Evolutionary conservation across 2,888 invertebrate genomes (phyloP), one percentile per base, ranked within the genome.

Genomic region (Lycophotia porphyrea): DNA sequence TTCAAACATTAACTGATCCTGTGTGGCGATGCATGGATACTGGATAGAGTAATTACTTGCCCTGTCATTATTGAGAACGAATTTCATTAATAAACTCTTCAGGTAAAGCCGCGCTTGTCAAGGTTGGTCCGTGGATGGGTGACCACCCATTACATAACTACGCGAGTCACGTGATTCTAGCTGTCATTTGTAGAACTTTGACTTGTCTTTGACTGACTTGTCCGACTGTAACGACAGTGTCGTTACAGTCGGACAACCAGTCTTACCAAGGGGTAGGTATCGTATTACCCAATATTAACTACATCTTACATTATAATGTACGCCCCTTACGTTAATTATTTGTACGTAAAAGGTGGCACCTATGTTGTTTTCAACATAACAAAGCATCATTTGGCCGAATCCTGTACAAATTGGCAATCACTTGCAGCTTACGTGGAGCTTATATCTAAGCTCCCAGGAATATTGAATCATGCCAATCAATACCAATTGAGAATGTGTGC

Each of bases 341-440:
- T 55, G 7, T 27, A 15, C 55, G 15, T 27, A 55, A 55, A 55
- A 27, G 2, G 0, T 15, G 1, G 55, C 7, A 1, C 3, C 8
- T 18, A 18, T 58, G 31, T 58, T 21, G 21, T 31, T 58, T 9
- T 21, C 21, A 58, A 58, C 18, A 58, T 9, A 58, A 58, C 60
- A 60, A 60, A 60, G 9, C 31, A 34, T 60, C 21, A 31, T 34
- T 58, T 60, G 60, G 21, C 15, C 0, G 1, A 39, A 63, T 24
- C 15, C n/a, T 63, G n/a, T 34, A 4, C 80, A 61, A 80, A 71
- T 77, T 80, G 80, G 36, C 63, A 80, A 77, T 77, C 71, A 80
- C 80, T 63, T 52, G n/a, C 15, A n/a, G 39, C 44, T 80, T 71
- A 78, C 47, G 21, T n/a, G 24, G 24, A 52, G 61, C 60, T 60